Conservation (phyloP, 1,140 invertebrate genomes). For the Musca domestica region DNA sequence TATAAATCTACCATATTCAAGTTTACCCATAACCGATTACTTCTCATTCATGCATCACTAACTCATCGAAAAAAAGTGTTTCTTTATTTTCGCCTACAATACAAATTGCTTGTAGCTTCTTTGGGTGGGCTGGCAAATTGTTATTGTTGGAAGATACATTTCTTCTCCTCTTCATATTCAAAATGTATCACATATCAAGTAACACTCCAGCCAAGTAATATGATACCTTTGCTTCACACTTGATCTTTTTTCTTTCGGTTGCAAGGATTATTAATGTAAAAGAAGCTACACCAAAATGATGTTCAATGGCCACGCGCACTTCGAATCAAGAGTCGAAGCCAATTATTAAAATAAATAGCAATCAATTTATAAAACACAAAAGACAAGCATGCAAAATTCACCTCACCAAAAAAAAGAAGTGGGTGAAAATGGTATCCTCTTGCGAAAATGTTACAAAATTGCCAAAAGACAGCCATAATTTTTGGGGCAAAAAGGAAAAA, state of each 20-base stretch:
- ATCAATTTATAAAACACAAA: slow-evolving; percentile 23
- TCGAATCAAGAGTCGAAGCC: slow-evolving; percentile 14
- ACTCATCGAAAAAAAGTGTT: not conserved
- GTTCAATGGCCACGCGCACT: not conserved
- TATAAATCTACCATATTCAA: too few species aligned
- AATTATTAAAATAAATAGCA: slow-evolving; percentile 28
- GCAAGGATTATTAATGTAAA: not conserved
- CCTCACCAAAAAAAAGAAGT: too few species aligned
- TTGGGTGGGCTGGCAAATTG: slow-evolving; percentile 5
- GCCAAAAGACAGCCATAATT: not conserved
- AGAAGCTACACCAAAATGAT: slow-evolving; percentile 1
- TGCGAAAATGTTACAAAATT: not conserved
- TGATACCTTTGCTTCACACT: too few species aligned
- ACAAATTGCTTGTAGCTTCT: slow-evolving; percentile 12
- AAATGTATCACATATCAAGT: too few species aligned
- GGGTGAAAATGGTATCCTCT: too few species aligned
- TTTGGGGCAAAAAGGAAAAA: not conserved
- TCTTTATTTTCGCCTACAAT: slow-evolving; percentile 9
- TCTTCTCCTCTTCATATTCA: too few species aligned
- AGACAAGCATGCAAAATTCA: slow-evolving; percentile 9
- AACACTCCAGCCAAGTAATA: too few species aligned
- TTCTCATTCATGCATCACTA: not conserved
- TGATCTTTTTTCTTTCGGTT: too few species aligned
- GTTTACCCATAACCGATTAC: not conserved
- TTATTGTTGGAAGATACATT: too few species aligned